Evolutionary conservation across 2,113 vertebrate genomes (phyloP), one percentile per base, ranked within the genome.

Genomic region (Laticauda colubrina): DNA sequence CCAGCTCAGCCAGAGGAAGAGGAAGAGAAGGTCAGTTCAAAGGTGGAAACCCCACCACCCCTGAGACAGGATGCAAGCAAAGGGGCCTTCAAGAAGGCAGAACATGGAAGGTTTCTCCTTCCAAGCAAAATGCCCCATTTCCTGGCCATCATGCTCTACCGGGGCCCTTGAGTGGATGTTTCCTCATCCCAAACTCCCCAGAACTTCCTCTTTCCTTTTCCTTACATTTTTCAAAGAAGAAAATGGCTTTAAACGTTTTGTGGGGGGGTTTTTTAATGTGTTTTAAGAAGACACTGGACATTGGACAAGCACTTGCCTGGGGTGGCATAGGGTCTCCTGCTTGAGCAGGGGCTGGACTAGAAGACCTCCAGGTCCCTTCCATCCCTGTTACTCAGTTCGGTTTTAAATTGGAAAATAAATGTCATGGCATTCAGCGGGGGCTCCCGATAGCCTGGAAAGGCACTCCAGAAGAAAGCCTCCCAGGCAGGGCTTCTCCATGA

Each of bases 1-100:
- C 92, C 94, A 93, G 61, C 45, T 23, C 59, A 0, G 10, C 39
- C 48, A 1, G 51, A 53, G 51, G 54, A 54, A 45, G 93, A 91
- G 95, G 94, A 18, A 12, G 57, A 48, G 85, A 29, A 87, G 54
- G 69, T 92, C 54, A 85, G 54, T 48, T 11, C 59, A 0, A 0
- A 56, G 87, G 92, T 39, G 88, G 12, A 59, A 88, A 93, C 69
- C 93, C 90, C 94, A 94, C 94, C 91, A 93, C 24, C 1, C 0
- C 86, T 95, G 89, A 90, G 94, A 91, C 86, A 23, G 81, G 92
- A 92, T 93, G 94, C 14, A 10, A 64, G 29, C 61, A 14, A 59
- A 57, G 85, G 24, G 8, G 15, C 59, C 21, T 56, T 45, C 34
- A 81, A 53, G 24, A 81, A 39, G 55, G 39, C 57, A 43, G 93